Evolutionary conservation across 2,113 vertebrate genomes (phyloP).

Genomic region (Sceloporus undulatus): DNA sequence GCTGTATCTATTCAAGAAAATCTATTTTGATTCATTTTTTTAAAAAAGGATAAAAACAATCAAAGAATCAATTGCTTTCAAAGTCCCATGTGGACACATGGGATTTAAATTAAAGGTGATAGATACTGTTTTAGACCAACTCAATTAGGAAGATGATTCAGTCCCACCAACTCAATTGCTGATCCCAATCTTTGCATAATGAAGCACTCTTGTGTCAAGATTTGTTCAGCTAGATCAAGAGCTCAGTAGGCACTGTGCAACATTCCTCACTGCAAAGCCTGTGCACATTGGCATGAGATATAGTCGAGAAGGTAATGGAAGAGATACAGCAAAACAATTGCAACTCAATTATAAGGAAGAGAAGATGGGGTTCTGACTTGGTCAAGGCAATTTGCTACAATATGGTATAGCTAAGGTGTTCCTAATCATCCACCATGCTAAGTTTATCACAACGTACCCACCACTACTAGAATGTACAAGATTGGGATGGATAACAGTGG

Average conservation of each 20-base stretch:
- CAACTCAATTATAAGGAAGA: background rate
- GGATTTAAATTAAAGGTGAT: background rate
- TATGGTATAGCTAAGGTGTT: background rate
- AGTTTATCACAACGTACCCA: too few species aligned
- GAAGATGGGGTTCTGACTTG: background rate
- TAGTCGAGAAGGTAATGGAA: background rate
- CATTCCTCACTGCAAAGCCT: too few species aligned
- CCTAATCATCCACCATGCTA: background rate
- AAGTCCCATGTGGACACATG: background rate
- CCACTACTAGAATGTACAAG: background rate
- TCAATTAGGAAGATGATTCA: background rate
- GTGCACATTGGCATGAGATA: too few species aligned
- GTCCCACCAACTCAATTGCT: background rate
- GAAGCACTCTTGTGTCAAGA: background rate
- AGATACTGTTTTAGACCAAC: background rate
- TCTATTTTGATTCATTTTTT: background rate
- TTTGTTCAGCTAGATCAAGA: background rate
- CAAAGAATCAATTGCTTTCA: constrained; percentile 9
- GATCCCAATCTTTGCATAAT: too few species aligned
- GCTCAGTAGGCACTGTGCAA: too few species aligned
- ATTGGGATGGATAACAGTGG: background rate
- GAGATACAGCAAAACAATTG: background rate
- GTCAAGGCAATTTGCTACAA: background rate
- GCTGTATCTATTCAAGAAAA: constrained; percentile 2
- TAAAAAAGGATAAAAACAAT: background rate